Base-by-base conservation (phyloP, 2,113 vertebrate species). In the Mesoclemmys tuberculata region DNA sequence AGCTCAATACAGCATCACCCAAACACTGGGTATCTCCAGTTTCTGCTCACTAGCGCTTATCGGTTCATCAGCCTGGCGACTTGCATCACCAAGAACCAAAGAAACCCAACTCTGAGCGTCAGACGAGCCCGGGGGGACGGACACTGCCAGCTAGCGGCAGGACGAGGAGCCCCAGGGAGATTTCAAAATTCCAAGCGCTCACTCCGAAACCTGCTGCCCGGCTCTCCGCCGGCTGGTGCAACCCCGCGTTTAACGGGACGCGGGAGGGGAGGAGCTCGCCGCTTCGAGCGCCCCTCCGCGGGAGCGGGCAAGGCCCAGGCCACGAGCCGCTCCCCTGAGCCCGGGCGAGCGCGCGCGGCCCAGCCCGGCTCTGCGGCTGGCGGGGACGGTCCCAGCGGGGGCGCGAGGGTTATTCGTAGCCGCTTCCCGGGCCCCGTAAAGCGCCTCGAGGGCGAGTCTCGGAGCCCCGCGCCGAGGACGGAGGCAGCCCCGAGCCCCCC, bases 161-260 rank as follows among this genome's bases (percentile, higher is more conserved):
- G 3, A 31, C 26, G 18, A 84, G 19, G 78, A 51, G 52, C 8
- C 61, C 14, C 3, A 35, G 61, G 6, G 13, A 3, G 31, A 31
- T 64, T 64, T n/a, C 31, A 4, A 18, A 16, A 8, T 6, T 29
- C 8, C 58, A 16, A 3, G 46, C 46, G 46, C 46, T 46, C 46
- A 46, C 46, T 46, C 46, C 46, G 46, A 46, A 46, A 46, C 46
- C 46, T 46, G 46, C 5, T 46, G 46, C 46, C 46, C 46, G 46
- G 46, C 46, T 46, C 46, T 46, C 46, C 6, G 46, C 8, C 8
- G 31, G 58, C 58, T 11, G 56, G 27, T 13, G 27, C 27, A 31
- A 31, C 5, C 3, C 14, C 1, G 14, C 12, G 3, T 6, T 3
- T 12, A 6, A 12, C 29, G 1, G 58, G 14, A 35, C 6, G 16